Percentiles rank a stretch among this genome's conserved stretches.
These are phyloP conservation scores for Carduelis carduelis DNA, from an alignment of 2,797 vertebrate species.

Conservation along the genomic window DNA sequence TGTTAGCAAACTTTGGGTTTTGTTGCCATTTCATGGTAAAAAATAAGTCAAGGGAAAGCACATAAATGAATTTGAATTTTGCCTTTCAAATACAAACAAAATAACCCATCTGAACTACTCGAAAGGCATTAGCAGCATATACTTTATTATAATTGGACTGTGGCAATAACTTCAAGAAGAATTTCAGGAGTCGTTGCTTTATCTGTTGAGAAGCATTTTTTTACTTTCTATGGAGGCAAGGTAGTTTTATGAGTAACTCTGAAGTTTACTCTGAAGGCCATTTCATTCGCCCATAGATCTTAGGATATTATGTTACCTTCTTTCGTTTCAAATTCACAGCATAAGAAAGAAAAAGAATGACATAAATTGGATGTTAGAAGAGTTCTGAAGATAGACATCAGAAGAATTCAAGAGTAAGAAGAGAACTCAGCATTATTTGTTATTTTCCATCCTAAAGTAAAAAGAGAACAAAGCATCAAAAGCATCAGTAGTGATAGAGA, in stretches of 20 bases:
- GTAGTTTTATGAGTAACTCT: conserved; percentile 16
- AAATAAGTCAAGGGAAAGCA: not conserved
- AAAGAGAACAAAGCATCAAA: conserved; percentile 61
- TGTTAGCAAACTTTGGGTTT: not conserved
- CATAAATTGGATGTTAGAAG: conserved; percentile 49
- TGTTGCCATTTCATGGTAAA: not conserved
- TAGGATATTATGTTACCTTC: conserved; percentile 35
- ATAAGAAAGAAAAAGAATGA: conserved; percentile 45
- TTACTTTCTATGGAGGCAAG: not conserved
- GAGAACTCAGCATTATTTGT: conserved; percentile 42
- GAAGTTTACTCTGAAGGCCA: conserved; percentile 27
- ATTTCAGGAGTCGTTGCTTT: conserved; percentile 2
- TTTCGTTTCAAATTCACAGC: conserved; percentile 20
- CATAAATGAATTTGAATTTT: not conserved
- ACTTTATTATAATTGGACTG: conserved; percentile 5
- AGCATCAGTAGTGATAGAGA: not conserved
- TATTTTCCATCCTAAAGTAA: conserved; percentile 30
- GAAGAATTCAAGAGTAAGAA: conserved; percentile 29
- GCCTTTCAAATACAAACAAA: not conserved
- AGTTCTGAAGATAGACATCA: conserved; percentile 55
- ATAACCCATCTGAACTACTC: not conserved
- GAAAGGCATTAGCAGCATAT: not conserved
- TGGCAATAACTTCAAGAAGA: not conserved
- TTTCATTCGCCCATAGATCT: conserved; percentile 31
- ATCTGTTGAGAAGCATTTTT: conserved; percentile 43